Percentiles rank a stretch among this genome's conserved stretches.
These are phyloP conservation scores for Tokudaia tokunoshimensis DNA, from an alignment of 2,797 vertebrate species.

Conservation along the genomic window DNA sequence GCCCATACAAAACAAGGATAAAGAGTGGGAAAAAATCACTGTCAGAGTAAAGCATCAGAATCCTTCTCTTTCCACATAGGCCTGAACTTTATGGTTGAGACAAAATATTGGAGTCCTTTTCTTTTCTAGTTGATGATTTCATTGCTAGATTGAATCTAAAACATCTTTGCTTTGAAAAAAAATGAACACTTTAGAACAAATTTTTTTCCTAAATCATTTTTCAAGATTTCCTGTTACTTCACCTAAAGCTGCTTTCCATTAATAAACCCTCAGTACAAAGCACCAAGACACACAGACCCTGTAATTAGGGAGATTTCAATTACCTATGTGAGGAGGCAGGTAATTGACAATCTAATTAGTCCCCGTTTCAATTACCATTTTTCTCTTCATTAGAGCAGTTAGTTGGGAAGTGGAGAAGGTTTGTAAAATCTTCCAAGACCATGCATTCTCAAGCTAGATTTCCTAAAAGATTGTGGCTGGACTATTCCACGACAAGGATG, in stretches of 20 bases:
- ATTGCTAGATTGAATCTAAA: slow-evolving; percentile 66
- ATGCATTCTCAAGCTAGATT: slow-evolving; percentile 71
- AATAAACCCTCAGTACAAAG: slow-evolving; percentile 82
- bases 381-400: slow-evolving; percentile 86
- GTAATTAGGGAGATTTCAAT: slow-evolving; percentile 84
- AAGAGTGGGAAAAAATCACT: slow-evolving; percentile 64
- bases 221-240: slow-evolving; percentile 82
- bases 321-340: slow-evolving; percentile 83
- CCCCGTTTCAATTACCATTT: slow-evolving; percentile 85
- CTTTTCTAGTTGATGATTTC: slow-evolving; percentile 68
- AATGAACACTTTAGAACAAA: slow-evolving; percentile 67
- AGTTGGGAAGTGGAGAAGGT: slow-evolving; percentile 73
- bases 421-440: slow-evolving; percentile 76
- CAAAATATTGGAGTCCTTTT: slow-evolving; percentile 61
- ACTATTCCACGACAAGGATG: slow-evolving; percentile 20
- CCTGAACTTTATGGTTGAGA: slow-evolving; percentile 49
- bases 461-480: slow-evolving; percentile 64
- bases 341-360: slow-evolving; percentile 86
- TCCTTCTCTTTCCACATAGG: slow-evolving; percentile 22
- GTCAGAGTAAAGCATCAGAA: slow-evolving; percentile 40
- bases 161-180: slow-evolving; percentile 72
- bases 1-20: slow-evolving; percentile 24
- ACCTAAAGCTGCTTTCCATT: slow-evolving; percentile 81
- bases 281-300: slow-evolving; percentile 82
- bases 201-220: slow-evolving; percentile 81